Percentiles rank a stretch among this genome's conserved stretches.
Conservation (phyloP, 2,797 vertebrate genomes). For the Pygocentrus nattereri region DNA sequence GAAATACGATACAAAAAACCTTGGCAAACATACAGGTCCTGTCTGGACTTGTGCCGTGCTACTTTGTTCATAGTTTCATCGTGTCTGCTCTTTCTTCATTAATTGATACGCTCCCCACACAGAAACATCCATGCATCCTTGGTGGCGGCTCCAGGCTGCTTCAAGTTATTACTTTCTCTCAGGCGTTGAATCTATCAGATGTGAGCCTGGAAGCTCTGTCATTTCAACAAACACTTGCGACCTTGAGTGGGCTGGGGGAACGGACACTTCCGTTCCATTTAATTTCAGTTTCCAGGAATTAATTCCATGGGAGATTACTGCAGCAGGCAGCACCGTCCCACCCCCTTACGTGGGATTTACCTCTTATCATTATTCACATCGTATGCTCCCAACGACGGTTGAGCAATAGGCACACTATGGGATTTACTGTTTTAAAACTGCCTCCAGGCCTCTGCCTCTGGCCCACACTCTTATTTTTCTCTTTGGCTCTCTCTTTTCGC, state of each 20-base stretch:
- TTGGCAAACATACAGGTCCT: neutral
- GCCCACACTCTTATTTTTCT: neutral
- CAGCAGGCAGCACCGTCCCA: conserved; percentile 61
- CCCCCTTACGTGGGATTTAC: conserved; percentile 62
- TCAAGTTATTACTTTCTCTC: conserved; percentile 30
- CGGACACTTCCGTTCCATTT: conserved; percentile 62
- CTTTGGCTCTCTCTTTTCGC: neutral
- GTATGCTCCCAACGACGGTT: conserved; percentile 24
- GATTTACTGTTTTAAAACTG: conserved; percentile 23
- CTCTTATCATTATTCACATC: conserved; percentile 64
- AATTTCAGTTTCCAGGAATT: conserved; percentile 77
- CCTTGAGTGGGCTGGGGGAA: conserved; percentile 66
- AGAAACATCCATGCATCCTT: neutral
- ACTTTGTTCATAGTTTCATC: neutral
- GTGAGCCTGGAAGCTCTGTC: conserved; percentile 20
- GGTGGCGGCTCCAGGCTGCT: conserved; percentile 36
- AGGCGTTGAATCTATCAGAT: conserved; percentile 34
- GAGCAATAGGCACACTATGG: neutral
- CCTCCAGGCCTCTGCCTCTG: neutral
- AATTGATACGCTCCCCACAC: neutral
- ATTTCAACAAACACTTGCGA: conserved; percentile 55
- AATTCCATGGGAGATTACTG: conserved; percentile 71
- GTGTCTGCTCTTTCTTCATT: neutral
- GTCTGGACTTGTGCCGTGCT: neutral
- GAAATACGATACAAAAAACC: neutral